Evolutionary conservation across 2,113 vertebrate genomes (phyloP).

Genomic region (Gnathonemus echidnorhynchus): DNA sequence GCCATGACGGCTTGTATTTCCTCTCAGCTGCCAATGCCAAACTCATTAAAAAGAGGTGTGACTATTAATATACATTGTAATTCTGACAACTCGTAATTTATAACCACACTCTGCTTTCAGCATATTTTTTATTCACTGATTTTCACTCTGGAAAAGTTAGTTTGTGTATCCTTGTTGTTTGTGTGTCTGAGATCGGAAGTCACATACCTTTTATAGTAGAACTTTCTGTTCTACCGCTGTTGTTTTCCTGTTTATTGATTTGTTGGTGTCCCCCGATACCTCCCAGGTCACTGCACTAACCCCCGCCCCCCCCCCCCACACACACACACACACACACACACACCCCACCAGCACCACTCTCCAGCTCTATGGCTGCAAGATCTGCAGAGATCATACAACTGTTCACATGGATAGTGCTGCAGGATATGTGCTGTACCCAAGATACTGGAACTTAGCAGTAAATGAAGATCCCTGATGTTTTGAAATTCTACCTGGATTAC

Average conservation of each 20-base stretch:
- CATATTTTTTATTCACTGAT: slow-evolving; percentile 40
- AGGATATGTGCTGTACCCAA: neutral
- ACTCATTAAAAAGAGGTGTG: slow-evolving; percentile 99
- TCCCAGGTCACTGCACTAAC: slow-evolving; percentile 28
- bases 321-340: neutral
- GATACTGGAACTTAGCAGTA: neutral
- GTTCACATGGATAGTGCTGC: slow-evolving; percentile 5
- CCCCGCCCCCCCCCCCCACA: neutral
- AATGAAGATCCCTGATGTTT: neutral
- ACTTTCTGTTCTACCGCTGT: neutral
- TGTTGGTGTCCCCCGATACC: slow-evolving; percentile 47
- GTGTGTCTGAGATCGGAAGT: neutral
- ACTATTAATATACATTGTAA: slow-evolving; percentile 99
- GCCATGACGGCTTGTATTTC: slow-evolving; percentile 99
- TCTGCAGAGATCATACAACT: slow-evolving; percentile 32
- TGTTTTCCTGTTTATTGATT: slow-evolving; percentile 53
- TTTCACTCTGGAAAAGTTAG: slow-evolving; percentile 28
- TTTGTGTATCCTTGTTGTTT: neutral
- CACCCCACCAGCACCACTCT: slow-evolving; percentile 14
- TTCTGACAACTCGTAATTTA: slow-evolving; percentile 99
- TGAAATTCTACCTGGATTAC: neutral
- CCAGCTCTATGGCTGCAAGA: slow-evolving; percentile 36
- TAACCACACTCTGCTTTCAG: slow-evolving; percentile 83
- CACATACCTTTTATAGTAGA: neutral
- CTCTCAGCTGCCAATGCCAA: slow-evolving; percentile 99